Evolutionary conservation across 2,797 vertebrate species (phyloP), one percentile per base, ranked within the genome.

Genomic region (Geotrypetes seraphini): DNA sequence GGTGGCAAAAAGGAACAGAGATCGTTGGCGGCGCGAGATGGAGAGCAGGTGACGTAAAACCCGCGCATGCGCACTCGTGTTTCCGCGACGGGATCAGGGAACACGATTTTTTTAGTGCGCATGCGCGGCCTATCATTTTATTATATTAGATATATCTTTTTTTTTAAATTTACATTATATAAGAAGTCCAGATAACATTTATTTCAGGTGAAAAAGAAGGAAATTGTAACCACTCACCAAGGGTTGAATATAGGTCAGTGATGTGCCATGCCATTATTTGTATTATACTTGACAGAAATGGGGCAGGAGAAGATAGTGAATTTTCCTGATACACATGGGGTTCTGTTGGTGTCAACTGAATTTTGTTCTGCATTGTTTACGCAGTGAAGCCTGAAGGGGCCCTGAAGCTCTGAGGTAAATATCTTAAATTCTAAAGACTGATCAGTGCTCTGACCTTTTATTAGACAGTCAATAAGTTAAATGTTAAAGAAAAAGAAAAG

Each of bases 241-340:
- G 18, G 46, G 62, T 64, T 55, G 18, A 21, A 72, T 62, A 69
- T 45, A 69, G 59, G 56, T 61, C 44, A 67, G 50, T 22, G 33
- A 30, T 63, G 36, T 40, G 16, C 28, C 32, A 53, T 58, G 44
- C 65, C 47, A 60, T 64, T 65, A 69, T 32, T 39, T 58, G 44
- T 60, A 48, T 49, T 58, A 27, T 39, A 35, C 48, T 48, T 83
- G 78, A 83, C 75, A 83, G 71, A 80, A 72, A 61, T 65, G 69
- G 65, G 57, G 44, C 65, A 66, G 39, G 39, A 34, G 53, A 33
- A 53, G 28, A 56, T 43, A 28, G 14, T 33, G 48, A 33, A 53
- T 43, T 33, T 52, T 43, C 35, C 40, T 50, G 33, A 24, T 55
- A 47, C 53, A 60, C 40, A 66, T 29, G 28, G 26, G 26, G 45